Conservation (phyloP, 1,140 invertebrate species). For the Globodera ellingtonae region DNA sequence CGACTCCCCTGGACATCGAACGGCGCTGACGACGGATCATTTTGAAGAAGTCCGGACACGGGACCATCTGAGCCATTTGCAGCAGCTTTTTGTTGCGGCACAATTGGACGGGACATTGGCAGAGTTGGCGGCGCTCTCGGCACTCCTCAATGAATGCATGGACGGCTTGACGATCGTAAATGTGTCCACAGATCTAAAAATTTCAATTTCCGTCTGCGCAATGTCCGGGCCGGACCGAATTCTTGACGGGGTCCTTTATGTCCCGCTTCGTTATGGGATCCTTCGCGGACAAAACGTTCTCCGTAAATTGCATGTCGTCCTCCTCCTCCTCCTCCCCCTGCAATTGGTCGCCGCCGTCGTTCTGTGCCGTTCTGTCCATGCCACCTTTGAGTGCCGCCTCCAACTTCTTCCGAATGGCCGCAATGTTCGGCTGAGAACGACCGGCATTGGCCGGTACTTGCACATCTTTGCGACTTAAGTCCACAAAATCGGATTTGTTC, state of each 20-base stretch:
- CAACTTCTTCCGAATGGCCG: conserved; percentile 8
- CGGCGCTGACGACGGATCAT: conserved; percentile 1
- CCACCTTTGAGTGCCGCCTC: background rate
- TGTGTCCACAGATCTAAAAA: conserved; percentile 22
- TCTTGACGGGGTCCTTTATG: conserved; percentile 21
- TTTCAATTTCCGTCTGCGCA: background rate
- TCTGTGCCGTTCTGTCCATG: background rate
- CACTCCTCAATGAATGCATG: conserved; percentile 5
- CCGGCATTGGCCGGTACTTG: conserved; percentile 12
- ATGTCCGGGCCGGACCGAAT: background rate
- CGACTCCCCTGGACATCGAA: too few species aligned
- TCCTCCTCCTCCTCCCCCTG: background rate
- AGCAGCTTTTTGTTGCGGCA: conserved; percentile 11
- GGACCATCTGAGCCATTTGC: conserved; percentile 17
- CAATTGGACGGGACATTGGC: conserved; percentile 21
- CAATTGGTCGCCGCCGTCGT: background rate
- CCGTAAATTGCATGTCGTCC: conserved; percentile 13
- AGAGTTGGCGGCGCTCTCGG: conserved; percentile 19
- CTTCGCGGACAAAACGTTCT: conserved; percentile 4
- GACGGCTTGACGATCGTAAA: conserved; percentile 23
- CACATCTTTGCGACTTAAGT: conserved; percentile 6
- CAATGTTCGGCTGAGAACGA: conserved; percentile 13
- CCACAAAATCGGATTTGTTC: too few species aligned
- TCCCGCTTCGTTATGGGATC: conserved; percentile 21
- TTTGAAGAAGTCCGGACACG: conserved; percentile 22